phyloP scores from a whole-genome alignment of 2,113 vertebrate genomes.

The Dasyurus viverrinus region DNA sequence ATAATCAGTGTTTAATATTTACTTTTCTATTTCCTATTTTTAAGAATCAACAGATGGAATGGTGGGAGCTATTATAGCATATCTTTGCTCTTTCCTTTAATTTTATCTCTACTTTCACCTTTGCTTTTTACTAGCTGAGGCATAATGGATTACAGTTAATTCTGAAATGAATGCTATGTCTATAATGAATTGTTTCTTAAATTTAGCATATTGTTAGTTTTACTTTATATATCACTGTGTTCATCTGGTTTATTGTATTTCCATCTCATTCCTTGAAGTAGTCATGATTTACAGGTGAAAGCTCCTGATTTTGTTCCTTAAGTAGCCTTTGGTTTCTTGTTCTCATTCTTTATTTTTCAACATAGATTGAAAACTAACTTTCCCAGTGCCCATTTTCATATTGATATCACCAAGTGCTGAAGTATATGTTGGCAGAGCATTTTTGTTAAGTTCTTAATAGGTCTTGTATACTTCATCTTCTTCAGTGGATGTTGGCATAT shows the following conservation, averaged over 20 bases:
- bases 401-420: background rate
- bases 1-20: background rate
- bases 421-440: background rate
- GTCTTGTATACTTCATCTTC: background rate
- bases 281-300: background rate
- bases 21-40: background rate
- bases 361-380: background rate
- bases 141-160: background rate
- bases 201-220: background rate
- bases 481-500: background rate
- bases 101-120: background rate
- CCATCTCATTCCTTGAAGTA: background rate
- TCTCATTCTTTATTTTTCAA: background rate
- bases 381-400: background rate
- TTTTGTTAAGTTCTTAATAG: background rate
- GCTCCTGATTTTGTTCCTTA: background rate
- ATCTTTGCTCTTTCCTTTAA: background rate
- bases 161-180: background rate
- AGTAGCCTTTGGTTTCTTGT: background rate
- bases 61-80: background rate
- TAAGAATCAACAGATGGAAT: background rate
- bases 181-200: background rate
- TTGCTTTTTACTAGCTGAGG: background rate
- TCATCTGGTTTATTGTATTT: background rate
- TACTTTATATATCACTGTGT: background rate